These are phyloP conservation scores for Agrotis ipsilon DNA, from an alignment of 2,888 invertebrate genomes.

Conservation along the genomic window DNA sequence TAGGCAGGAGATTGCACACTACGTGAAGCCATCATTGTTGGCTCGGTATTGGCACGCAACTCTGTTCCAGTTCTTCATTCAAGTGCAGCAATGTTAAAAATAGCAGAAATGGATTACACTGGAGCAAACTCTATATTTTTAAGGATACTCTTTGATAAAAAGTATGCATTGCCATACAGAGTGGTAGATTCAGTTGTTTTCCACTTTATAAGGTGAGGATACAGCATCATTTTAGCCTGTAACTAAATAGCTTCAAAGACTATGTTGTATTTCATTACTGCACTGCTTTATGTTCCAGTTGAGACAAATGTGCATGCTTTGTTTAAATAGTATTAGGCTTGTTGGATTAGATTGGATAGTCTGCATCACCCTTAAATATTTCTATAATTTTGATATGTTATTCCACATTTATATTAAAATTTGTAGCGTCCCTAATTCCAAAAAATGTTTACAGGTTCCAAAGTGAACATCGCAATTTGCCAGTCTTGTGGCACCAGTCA, in stretches of 20 bases:
- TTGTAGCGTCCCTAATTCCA: background rate
- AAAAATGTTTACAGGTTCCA: conserved; percentile 93
- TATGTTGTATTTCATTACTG: too few relatives aligned
- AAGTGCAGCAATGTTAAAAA: conserved; percentile 97
- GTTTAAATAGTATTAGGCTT: background rate
- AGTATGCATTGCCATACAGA: conserved; percentile 98
- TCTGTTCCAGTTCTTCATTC: conserved; percentile 99
- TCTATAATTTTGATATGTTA: too few relatives aligned
- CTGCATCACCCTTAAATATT: too few relatives aligned
- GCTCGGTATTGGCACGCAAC: conserved; percentile 97
- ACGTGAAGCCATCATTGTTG: conserved; percentile 98
- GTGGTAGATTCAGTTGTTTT: conserved; percentile 98
- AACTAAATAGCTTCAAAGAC: background rate
- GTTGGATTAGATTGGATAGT: too few relatives aligned
- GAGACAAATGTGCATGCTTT: too few relatives aligned
- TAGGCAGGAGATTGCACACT: conserved; percentile 98
- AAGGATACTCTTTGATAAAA: conserved; percentile 98
- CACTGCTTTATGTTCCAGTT: background rate
- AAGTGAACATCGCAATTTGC: conserved; percentile 95
- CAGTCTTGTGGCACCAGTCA: conserved; percentile 99
- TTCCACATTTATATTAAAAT: too few relatives aligned
- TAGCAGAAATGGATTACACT: conserved; percentile 99
- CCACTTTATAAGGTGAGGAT: conserved; percentile 96
- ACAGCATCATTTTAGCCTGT: background rate
- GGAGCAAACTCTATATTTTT: conserved; percentile 99